phyloP scores from a whole-genome alignment of 2,797 vertebrate genomes.

The Muscicapa comitata region DNA sequence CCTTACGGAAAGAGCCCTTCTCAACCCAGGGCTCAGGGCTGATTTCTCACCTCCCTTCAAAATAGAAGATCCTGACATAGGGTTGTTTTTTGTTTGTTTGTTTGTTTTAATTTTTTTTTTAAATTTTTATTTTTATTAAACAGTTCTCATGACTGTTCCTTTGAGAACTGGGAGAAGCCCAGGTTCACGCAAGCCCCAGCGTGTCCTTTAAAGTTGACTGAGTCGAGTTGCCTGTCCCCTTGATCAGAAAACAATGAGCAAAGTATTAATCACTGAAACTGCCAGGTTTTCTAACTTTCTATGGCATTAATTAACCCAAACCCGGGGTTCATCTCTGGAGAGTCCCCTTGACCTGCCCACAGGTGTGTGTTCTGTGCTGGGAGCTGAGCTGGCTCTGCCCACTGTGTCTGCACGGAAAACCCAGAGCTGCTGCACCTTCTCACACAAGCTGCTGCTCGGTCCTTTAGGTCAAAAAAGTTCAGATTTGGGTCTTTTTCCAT shows the following conservation, averaged over 20 bases:
- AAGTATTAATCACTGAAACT: background rate
- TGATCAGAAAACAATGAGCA: background rate
- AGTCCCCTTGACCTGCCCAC: background rate
- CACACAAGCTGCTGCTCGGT: background rate
- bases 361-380: background rate
- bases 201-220: background rate
- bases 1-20: background rate
- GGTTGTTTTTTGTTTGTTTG: fast-evolving
- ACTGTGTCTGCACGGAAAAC: fast-evolving
- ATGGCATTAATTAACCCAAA: background rate
- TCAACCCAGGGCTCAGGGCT: background rate
- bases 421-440: background rate
- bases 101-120: background rate
- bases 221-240: background rate
- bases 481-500: background rate
- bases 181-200: background rate
- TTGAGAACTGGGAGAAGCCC: background rate
- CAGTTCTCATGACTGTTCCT: background rate
- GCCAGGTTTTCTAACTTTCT: background rate
- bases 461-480: background rate
- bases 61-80: background rate
- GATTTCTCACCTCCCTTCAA: background rate
- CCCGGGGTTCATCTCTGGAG: background rate
- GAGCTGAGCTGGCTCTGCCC: background rate
- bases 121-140: background rate